These are phyloP conservation scores for Torymus tubicola DNA, from an alignment of 2,888 invertebrate species.

Conservation along the genomic window DNA sequence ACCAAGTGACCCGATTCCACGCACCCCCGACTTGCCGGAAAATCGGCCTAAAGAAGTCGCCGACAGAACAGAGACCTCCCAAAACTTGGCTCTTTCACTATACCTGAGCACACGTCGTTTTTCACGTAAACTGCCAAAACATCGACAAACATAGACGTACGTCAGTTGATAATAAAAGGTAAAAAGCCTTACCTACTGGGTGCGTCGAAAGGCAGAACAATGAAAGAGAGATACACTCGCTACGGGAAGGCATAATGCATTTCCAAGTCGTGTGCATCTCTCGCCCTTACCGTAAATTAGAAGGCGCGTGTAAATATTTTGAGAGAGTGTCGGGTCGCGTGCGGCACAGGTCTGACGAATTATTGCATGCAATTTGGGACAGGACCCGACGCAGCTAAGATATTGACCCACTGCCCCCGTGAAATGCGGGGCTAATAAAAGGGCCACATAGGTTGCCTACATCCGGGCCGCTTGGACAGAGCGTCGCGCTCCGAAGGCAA, in stretches of 20 bases:
- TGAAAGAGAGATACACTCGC: not conserved
- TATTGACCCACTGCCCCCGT: slow-evolving; percentile 52
- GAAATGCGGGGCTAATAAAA: not conserved
- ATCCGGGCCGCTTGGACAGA: no score
- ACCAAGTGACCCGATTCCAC: slow-evolving; percentile 38
- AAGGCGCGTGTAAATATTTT: slow-evolving; percentile 46
- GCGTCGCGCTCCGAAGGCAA: no score
- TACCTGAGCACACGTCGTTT: not conserved
- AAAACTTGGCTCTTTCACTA: no score
- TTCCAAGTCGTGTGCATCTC: no score
- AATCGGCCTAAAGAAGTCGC: slow-evolving; percentile 14
- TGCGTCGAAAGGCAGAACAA: not conserved
- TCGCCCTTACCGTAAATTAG: slow-evolving; percentile 30
- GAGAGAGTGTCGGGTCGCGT: not conserved
- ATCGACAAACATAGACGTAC: slow-evolving; percentile 10
- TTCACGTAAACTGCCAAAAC: slow-evolving; percentile 12
- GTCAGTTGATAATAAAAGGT: slow-evolving; percentile 1
- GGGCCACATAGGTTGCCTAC: not conserved
- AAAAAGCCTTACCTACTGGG: not conserved
- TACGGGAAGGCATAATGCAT: not conserved
- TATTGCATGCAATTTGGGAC: slow-evolving; percentile 47
- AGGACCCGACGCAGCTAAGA: not conserved
- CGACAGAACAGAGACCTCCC: not conserved
- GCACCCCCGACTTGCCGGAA: not conserved
- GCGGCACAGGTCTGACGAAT: slow-evolving; percentile 32